phyloP scores from a whole-genome alignment of 2,888 invertebrate species.

The Chelonus formosanus region DNA sequence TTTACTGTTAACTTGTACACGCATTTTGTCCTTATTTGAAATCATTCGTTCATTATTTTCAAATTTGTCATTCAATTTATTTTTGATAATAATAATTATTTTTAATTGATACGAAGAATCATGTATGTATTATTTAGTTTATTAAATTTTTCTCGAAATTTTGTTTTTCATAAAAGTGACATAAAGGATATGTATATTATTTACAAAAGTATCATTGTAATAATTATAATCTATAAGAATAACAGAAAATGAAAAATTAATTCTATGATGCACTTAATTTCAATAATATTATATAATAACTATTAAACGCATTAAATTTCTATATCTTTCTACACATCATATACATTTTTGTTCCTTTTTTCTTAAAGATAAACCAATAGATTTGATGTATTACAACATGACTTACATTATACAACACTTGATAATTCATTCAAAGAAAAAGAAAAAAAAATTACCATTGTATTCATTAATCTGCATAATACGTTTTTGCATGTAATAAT shows the following conservation, averaged over 20 bases:
- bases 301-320: no score
- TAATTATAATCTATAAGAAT: slow-evolving; percentile 22
- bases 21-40: slow-evolving; percentile 24
- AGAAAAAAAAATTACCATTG: no score
- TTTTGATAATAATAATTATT: slow-evolving; percentile 27
- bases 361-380: no score
- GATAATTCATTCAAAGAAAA: no score
- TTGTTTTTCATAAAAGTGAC: not conserved
- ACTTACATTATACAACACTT: no score
- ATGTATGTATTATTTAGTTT: not conserved
- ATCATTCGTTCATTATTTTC: slow-evolving; percentile 24
- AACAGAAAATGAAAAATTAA: slow-evolving; percentile 6
- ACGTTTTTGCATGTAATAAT: slow-evolving; percentile 9
- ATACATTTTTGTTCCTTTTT: no score
- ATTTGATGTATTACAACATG: no score
- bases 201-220: slow-evolving; percentile 53
- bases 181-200: slow-evolving; percentile 62
- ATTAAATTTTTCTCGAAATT: no score
- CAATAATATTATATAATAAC: no score
- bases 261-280: no score
- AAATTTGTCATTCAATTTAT: slow-evolving; percentile 23
- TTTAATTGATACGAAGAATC: slow-evolving; percentile 28
- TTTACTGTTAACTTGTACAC: not conserved
- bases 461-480: no score
- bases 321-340: no score